Evolutionary conservation across 2,113 vertebrate species (phyloP).

Genomic region (Psittacus erithacus): DNA sequence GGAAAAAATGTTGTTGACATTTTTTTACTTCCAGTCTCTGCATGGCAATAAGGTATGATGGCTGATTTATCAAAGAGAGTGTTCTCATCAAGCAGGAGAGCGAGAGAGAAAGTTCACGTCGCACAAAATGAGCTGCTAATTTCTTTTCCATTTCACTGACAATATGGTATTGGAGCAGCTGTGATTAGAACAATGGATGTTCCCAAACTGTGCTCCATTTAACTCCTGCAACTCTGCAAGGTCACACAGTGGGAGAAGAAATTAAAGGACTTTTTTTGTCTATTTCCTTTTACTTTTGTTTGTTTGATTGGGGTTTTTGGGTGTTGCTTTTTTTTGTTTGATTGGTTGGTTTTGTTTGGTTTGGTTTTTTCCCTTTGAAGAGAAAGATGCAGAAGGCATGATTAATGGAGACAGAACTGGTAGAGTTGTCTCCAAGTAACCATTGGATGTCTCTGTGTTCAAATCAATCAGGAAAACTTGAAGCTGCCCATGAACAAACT

Average conservation of each 20-base stretch:
- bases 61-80: constrained; percentile 78
- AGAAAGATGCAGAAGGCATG: neutral
- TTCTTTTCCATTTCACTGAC: constrained; percentile 80
- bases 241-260: constrained; percentile 59
- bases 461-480: neutral
- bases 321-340: too few species aligned
- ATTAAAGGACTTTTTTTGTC: neutral
- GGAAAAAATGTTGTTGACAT: constrained; percentile 72
- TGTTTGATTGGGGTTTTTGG: neutral
- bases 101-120: constrained; percentile 75
- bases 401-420: neutral
- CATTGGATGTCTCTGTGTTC: neutral
- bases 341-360: neutral
- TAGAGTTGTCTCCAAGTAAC: neutral
- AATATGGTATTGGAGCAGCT: constrained; percentile 76
- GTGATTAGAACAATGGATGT: constrained; percentile 77
- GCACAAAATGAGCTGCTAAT: constrained; percentile 79
- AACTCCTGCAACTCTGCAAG: constrained; percentile 72
- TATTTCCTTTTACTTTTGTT: accelerated
- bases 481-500: neutral
- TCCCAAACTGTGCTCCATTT: constrained; percentile 73
- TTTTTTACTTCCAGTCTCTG: constrained; percentile 70
- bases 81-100: constrained; percentile 70
- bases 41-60: constrained; percentile 75
- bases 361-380: neutral